These are phyloP conservation scores for Mesitornis unicolor DNA, from an alignment of 2,113 vertebrate genomes.

Conservation along the genomic window DNA sequence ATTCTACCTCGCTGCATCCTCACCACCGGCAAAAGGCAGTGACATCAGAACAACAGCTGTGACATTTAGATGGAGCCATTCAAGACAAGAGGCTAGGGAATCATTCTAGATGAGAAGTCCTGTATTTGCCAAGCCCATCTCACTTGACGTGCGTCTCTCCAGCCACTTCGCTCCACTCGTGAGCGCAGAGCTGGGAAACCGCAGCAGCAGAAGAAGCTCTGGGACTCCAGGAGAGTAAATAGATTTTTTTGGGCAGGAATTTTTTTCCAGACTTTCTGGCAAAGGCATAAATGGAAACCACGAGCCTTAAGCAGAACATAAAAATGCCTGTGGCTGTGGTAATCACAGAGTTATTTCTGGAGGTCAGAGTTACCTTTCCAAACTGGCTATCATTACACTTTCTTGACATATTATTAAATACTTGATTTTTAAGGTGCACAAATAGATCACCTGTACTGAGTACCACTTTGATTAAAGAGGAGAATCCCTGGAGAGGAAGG, in stretches of 20 bases:
- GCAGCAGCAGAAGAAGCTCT: not conserved
- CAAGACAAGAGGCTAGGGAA: not conserved
- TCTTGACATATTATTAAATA: not conserved
- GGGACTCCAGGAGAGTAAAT: not conserved
- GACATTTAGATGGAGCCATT: not conserved
- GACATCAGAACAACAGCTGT: not conserved
- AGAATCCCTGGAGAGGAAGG: not conserved
- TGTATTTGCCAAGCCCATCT: not conserved
- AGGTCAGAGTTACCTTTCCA: not conserved
- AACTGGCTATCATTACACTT: not conserved
- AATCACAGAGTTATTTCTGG: not conserved
- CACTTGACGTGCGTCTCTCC: rapidly evolving
- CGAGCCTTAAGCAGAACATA: not conserved
- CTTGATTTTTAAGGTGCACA: not conserved
- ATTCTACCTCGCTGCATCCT: not conserved
- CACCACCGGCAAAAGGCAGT: not conserved
- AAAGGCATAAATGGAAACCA: not conserved
- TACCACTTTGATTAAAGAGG: not conserved
- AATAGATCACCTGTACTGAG: not conserved
- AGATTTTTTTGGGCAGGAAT: not conserved
- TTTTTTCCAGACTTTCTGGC: not conserved
- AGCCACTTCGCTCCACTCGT: not conserved
- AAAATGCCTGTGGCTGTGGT: not conserved
- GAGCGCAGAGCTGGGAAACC: not conserved
- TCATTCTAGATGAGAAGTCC: not conserved